Percentiles rank a stretch among this genome's conserved stretches.
phyloP scores from a whole-genome alignment of 2,113 vertebrate species.

The Seriola aureovittata region DNA sequence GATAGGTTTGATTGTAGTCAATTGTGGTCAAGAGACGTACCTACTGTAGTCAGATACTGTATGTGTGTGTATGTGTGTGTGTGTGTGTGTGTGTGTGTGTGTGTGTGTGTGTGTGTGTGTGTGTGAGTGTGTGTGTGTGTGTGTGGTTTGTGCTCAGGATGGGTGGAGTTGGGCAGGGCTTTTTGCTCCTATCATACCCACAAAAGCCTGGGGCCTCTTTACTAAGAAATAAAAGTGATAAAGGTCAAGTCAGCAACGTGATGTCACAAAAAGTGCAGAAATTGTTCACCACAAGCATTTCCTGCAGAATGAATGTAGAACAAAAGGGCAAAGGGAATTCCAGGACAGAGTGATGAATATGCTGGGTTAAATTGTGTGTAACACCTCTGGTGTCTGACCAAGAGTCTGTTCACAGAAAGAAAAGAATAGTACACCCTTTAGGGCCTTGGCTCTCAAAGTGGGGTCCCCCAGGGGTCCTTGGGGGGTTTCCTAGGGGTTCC shows the following conservation, averaged over 20 bases:
- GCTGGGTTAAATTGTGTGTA: not conserved
- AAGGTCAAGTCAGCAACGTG: constrained; percentile 22
- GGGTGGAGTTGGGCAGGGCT: constrained; percentile 66
- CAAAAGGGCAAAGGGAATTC: not conserved
- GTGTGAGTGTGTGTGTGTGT: constrained; percentile 27
- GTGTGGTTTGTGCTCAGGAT: constrained; percentile 65
- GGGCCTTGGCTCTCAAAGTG: no score
- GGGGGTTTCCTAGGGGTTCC: no score
- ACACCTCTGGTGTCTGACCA: not conserved
- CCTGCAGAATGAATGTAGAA: not conserved
- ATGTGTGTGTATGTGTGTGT: not conserved
- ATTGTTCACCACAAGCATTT: not conserved
- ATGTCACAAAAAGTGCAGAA: not conserved
- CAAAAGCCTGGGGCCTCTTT: constrained; percentile 49
- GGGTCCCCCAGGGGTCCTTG: no score
- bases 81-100: constrained; percentile 23
- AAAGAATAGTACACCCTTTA: not conserved
- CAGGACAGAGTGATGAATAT: not conserved
- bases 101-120: not conserved
- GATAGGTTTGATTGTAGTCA: constrained; percentile 40
- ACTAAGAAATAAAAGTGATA: constrained; percentile 45
- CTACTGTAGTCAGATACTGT: constrained; percentile 50
- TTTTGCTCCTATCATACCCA: constrained; percentile 38
- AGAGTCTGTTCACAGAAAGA: not conserved
- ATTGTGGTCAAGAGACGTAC: constrained; percentile 52